Base-by-base conservation (phyloP, 2,113 vertebrate species). In the Phalacrocorax brasilianus region DNA sequence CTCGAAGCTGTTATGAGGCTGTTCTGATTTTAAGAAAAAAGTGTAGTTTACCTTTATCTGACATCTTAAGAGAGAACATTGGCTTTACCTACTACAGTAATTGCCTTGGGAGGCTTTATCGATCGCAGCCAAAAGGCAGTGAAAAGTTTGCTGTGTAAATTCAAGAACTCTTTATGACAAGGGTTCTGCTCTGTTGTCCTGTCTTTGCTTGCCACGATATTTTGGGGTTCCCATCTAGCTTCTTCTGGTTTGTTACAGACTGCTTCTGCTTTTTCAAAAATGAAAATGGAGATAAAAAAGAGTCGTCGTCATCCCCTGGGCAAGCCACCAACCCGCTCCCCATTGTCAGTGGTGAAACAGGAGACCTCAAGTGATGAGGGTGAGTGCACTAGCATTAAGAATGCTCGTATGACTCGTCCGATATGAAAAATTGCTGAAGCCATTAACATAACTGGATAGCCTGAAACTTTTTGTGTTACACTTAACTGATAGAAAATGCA, bases 251-350 rank as follows among this genome's bases (percentile, higher is more conserved):
- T 55, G 14, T 95, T 95, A 14, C 95, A 99, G 99, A 73, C 87
- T 3, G 77, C 97, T 0, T 87, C 98, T 33, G 96, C 97, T 23
- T 99, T 98, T 94, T 95, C 98, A 32, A 99, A 99, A 88, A 97
- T 99, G 96, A 99, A 99, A 94, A 98, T 98, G 93, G 99, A 99
- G 95, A 99, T 99, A 58, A 99, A 99, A 91, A 99, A 99, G 97
- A 99, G 99, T 86, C 98, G 99, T 1, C 98, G 99, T 13, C 99
- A 99, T 85, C 99, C 99, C 0, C 97, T 99, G 96, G 99, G 98
- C 92, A 99, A 99, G 50, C 99, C 99, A 0, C 99, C 99, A 22
- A 98, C 98, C 12, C 98, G 99, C 13, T 99, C 99, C 9, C 99
- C 99, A 0, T 86, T 99, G 65, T 99, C 99, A 0, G 98, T 99